phyloP scores from a whole-genome alignment of 1,140 invertebrate genomes.

The Conus betulinus region DNA sequence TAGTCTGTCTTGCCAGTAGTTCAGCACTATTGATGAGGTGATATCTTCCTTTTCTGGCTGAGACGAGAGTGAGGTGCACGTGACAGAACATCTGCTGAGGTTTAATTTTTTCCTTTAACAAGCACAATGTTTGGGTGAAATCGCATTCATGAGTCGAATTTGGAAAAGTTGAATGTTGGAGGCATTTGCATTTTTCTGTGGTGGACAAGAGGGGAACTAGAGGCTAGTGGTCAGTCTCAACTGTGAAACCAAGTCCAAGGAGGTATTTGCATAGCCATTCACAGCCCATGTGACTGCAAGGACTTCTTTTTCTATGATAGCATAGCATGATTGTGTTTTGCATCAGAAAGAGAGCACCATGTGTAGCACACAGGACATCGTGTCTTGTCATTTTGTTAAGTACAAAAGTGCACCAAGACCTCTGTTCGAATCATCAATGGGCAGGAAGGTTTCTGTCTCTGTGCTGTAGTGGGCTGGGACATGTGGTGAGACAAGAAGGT shows the following conservation, averaged over 20 bases:
- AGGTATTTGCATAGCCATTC: constrained; percentile 78
- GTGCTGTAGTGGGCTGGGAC: too few relatives aligned
- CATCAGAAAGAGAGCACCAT: constrained; percentile 45
- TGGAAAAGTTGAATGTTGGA: constrained; percentile 44
- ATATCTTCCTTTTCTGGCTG: background rate
- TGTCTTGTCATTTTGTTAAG: constrained; percentile 17
- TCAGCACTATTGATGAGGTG: background rate
- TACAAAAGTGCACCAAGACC: constrained; percentile 43
- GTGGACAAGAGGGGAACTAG: constrained; percentile 56
- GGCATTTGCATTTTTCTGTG: constrained; percentile 39
- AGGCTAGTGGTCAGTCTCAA: constrained; percentile 71
- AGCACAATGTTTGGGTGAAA: constrained; percentile 38
- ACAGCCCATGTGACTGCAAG: constrained; percentile 77
- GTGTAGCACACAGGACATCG: constrained; percentile 45
- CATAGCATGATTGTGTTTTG: constrained; percentile 64
- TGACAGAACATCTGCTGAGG: constrained; percentile 49
- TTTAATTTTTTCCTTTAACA: constrained; percentile 47
- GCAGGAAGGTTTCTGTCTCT: too few relatives aligned
- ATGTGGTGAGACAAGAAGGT: too few relatives aligned
- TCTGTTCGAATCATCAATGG: constrained; percentile 15
- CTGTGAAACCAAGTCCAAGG: constrained; percentile 64
- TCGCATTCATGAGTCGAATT: constrained; percentile 35
- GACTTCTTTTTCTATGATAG: constrained; percentile 78
- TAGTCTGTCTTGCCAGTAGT: background rate
- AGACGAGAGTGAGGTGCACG: constrained; percentile 23